These are phyloP conservation scores for Malurus melanocephalus DNA, from an alignment of 2,113 vertebrate genomes.

Conservation along the genomic window DNA sequence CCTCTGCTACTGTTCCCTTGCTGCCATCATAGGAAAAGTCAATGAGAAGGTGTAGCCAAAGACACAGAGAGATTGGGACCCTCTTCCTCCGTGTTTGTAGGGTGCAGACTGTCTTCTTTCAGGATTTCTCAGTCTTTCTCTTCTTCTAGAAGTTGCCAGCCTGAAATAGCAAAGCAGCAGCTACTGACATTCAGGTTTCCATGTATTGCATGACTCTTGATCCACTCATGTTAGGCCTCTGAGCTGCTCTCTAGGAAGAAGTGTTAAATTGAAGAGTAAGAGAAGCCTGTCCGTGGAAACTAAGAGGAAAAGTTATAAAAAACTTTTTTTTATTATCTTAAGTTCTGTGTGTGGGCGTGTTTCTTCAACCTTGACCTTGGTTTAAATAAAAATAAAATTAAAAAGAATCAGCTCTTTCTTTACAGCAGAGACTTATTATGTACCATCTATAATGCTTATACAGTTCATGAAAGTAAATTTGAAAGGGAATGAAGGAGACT, in stretches of 20 bases:
- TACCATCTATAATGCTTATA: constrained; percentile 2
- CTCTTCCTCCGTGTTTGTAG: background rate
- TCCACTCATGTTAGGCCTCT: background rate
- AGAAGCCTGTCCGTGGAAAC: background rate
- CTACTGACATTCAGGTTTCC: background rate
- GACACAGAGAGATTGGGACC: background rate
- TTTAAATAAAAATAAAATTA: constrained; percentile 64
- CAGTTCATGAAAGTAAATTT: constrained; percentile 39
- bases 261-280: constrained; percentile 8
- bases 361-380: constrained; percentile 48
- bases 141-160: background rate
- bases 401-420: constrained; percentile 20
- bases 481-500: constrained; percentile 36
- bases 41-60: background rate
- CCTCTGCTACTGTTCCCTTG: background rate
- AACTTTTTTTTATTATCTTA: constrained; percentile 56
- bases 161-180: background rate
- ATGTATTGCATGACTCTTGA: background rate
- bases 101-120: background rate
- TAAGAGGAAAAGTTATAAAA: constrained; percentile 35
- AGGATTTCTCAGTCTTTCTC: background rate
- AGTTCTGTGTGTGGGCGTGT: background rate
- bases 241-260: background rate
- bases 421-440: constrained; percentile 27
- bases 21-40: constrained; percentile 10